Conservation (phyloP, 2,797 vertebrate species). For the Propithecus perrieri region DNA sequence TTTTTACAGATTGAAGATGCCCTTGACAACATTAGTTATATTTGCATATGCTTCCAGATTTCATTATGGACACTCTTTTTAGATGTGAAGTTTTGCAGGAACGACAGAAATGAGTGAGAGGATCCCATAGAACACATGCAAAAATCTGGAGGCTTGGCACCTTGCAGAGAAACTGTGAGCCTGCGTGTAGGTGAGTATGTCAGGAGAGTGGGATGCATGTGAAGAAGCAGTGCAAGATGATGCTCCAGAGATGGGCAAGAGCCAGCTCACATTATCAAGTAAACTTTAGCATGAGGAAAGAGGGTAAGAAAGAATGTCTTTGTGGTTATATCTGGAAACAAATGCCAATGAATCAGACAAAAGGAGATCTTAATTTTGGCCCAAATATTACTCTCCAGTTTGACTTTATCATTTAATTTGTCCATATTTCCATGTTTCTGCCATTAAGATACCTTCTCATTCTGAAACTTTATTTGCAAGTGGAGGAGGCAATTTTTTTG, state of each 20-base stretch:
- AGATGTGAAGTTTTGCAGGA: not conserved
- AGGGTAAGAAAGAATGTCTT: not conserved
- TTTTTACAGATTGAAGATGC: not conserved
- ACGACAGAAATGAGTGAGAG: not conserved
- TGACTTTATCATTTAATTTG: not conserved
- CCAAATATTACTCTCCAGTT: not conserved
- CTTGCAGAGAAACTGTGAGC: not conserved
- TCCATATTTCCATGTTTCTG: not conserved
- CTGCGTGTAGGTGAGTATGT: not conserved
- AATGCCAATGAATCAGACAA: not conserved
- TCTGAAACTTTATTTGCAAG: not conserved
- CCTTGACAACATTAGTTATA: not conserved
- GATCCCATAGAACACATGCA: not conserved
- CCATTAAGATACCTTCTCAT: not conserved
- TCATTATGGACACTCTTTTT: not conserved
- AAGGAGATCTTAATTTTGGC: not conserved
- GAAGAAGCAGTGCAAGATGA: not conserved
- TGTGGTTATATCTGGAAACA: not conserved
- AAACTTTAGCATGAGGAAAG: not conserved
- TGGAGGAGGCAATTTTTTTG: not conserved
- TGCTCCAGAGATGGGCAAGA: not conserved
- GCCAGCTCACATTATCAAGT: not conserved
- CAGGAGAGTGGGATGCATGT: not conserved
- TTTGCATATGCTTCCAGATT: not conserved
- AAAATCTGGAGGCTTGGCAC: not conserved